Evolutionary conservation across 2,113 vertebrate genomes (phyloP), one percentile per base, ranked within the genome.

Genomic region (Bos indicus): DNA sequence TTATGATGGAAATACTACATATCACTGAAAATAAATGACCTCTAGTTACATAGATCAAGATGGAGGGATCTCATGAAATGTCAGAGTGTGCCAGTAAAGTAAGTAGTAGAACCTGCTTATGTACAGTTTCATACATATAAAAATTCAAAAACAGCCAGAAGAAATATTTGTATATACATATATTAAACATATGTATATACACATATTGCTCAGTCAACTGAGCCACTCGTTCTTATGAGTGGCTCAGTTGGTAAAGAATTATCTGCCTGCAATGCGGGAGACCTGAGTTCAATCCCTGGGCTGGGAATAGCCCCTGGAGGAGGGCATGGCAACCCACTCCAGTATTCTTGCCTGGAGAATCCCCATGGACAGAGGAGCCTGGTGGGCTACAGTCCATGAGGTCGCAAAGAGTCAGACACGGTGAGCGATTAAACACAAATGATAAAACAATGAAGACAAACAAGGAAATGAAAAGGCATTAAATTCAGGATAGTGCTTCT

Each of bases 401-500:
- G 5, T 12, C 5, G n/a, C 67, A 71, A 71, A 71, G n/a, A 40
- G 67, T 71, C 0, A 1, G 64, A 71, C n/a, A 23, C 2, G 2
- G 19, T 36, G 10, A 71, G 19, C 2, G 0, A 40, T 71, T 71
- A 40, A 71, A 4, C 19, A 71, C 9, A 0, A n/a, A 1, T 59
- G 2, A 7, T 56, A 86, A 90, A 86, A 56, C 28, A 87, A 71
- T 26, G 87, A 94, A 54, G 48, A 54, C 46, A 54, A 54, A 40
- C 52, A 82, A 91, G 62, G 51, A 87, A 57, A 60, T 51, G 23
- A 56, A 60, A 95, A 89, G 36, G 4, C 36, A 8, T 78, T 93
- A 14, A 85, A 52, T 94, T 57, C 0, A 71, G 67, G 92, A 81
- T 30, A 19, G 26, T 30, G n/a, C 33, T 86, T 78, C 25, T 57